Conservation (phyloP, 2,888 invertebrate genomes). For the Aphodius granarius region DNA sequence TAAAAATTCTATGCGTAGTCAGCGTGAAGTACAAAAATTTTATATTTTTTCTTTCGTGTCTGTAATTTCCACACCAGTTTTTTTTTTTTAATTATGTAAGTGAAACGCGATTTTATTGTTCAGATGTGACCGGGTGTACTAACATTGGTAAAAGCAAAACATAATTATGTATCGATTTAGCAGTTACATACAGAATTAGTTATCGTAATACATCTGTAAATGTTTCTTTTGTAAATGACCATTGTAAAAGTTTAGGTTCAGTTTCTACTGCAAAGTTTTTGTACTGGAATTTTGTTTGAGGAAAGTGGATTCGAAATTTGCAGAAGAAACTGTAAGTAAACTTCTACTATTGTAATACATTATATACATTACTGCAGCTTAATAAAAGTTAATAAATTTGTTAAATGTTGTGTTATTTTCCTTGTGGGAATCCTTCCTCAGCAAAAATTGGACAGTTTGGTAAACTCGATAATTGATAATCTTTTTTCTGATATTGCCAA, state of each 20-base stretch:
- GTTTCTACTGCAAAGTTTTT: too few relatives aligned
- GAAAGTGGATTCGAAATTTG: too few relatives aligned
- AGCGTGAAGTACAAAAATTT: neutral
- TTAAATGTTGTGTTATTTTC: neutral
- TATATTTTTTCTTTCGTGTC: neutral
- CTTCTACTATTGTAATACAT: too few relatives aligned
- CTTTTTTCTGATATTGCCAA: too few relatives aligned
- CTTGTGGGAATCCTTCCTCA: neutral
- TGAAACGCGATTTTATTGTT: neutral
- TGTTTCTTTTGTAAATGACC: too few relatives aligned
- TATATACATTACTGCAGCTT: neutral
- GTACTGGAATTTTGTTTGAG: too few relatives aligned
- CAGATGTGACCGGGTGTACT: neutral
- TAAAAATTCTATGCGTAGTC: neutral
- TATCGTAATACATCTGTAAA: neutral
- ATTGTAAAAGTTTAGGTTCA: too few relatives aligned
- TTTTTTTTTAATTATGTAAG: too few relatives aligned
- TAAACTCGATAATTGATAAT: too few relatives aligned
- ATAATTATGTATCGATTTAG: neutral
- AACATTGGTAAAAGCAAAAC: neutral
- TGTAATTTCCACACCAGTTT: neutral
- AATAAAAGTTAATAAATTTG: neutral
- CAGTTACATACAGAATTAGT: neutral
- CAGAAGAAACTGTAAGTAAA: too few relatives aligned
- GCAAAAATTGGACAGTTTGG: neutral